Conservation (phyloP, 2,113 vertebrate species). For the Mugil cephalus region DNA sequence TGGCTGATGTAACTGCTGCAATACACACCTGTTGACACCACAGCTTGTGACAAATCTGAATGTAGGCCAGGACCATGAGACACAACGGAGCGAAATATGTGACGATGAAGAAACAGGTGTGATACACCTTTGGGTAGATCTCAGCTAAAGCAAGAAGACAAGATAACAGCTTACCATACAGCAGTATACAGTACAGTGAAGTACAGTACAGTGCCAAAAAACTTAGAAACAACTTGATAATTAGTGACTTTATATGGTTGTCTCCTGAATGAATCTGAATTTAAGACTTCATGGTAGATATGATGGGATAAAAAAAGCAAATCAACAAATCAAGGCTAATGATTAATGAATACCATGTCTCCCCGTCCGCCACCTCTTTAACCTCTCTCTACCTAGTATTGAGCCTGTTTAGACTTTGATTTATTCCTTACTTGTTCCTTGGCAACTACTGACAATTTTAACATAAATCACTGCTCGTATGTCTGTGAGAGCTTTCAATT, state of each 20-base stretch:
- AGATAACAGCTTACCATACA: neutral
- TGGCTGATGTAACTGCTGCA: neutral
- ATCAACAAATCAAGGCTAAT: too few relatives aligned
- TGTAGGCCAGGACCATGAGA: conserved; percentile 96
- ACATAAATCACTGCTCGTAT: neutral
- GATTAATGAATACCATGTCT: too few relatives aligned
- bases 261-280: neutral
- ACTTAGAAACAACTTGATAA: neutral
- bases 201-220: neutral
- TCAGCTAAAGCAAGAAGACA: conserved; percentile 86
- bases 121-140: conserved; percentile 95
- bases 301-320: too few relatives aligned
- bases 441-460: too few relatives aligned
- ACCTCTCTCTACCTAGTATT: too few relatives aligned
- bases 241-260: neutral
- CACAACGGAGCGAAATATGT: conserved; percentile 96
- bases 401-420: too few relatives aligned
- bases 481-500: neutral
- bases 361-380: too few relatives aligned
- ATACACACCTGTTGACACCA: conserved; percentile 94
- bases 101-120: conserved; percentile 95
- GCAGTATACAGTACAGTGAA: neutral
- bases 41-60: conserved; percentile 97
- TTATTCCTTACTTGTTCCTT: too few relatives aligned
- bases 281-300: neutral